Conservation (phyloP, 2,113 vertebrate genomes). For the Ceuthmochares aereus region DNA sequence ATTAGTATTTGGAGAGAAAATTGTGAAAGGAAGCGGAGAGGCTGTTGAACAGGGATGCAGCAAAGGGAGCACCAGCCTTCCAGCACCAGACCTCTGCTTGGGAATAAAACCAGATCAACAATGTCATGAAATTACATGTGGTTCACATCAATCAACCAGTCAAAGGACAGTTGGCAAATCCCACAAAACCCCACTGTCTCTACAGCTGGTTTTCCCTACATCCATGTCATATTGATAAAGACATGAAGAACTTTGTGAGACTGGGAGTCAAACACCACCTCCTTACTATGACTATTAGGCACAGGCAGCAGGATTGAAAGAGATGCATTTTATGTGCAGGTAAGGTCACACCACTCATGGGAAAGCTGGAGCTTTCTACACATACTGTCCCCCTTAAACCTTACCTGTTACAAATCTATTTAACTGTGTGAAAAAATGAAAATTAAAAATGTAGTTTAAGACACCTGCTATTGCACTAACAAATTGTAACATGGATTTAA, state of each 20-base stretch:
- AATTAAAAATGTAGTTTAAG: background rate
- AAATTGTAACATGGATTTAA: background rate
- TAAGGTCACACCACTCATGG: background rate
- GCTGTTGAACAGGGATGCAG: background rate
- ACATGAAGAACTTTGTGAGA: background rate
- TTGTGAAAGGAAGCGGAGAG: background rate
- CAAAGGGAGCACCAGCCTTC: background rate
- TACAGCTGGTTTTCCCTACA: background rate
- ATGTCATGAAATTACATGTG: background rate
- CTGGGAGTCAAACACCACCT: background rate
- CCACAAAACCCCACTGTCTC: background rate
- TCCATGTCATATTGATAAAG: background rate
- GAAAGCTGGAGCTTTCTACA: background rate
- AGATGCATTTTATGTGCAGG: no score
- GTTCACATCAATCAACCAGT: background rate
- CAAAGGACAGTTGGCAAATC: background rate
- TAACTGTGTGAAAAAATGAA: background rate
- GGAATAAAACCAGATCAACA: background rate
- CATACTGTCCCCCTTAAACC: background rate
- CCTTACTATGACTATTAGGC: background rate
- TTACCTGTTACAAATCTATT: background rate
- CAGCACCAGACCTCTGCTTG: background rate
- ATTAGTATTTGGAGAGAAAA: background rate
- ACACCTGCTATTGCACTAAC: background rate
- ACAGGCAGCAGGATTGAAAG: background rate